A percentile compares a stretch with the other conserved stretches of the same genome.
Conservation (phyloP, 2,888 invertebrate species). For the Caenorhabditis imperialis region DNA sequence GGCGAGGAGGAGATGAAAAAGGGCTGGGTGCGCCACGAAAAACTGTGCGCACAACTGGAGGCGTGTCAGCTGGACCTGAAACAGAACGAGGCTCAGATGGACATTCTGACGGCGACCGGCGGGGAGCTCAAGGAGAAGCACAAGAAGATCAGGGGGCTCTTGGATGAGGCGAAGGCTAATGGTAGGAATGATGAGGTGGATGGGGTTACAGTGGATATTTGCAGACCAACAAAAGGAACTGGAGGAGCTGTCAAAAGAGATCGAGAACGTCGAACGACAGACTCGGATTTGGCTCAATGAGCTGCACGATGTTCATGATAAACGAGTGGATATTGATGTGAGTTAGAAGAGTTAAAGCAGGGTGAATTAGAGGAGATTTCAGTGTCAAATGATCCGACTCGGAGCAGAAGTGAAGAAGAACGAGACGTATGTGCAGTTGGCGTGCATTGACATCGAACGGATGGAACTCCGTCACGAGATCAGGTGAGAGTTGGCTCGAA, state of each 20-base stretch:
- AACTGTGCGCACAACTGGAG: slow-evolving; percentile 56
- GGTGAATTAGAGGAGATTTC: slow-evolving; percentile 14
- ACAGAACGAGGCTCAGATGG: slow-evolving; percentile 72
- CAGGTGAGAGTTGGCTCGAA: too few relatives aligned
- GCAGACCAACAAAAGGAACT: slow-evolving; percentile 50
- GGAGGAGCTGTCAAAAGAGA: slow-evolving; percentile 56
- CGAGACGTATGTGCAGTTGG: slow-evolving; percentile 73
- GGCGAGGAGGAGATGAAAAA: slow-evolving; percentile 62
- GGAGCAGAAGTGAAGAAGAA: slow-evolving; percentile 72
- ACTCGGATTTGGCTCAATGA: slow-evolving; percentile 74
- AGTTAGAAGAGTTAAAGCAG: neutral
- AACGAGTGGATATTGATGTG: slow-evolving; percentile 72
- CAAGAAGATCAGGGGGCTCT: slow-evolving; percentile 63
- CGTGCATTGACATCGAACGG: slow-evolving; percentile 73
- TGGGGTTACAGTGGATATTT: neutral
- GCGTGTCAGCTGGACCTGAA: slow-evolving; percentile 57
- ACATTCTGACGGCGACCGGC: slow-evolving; percentile 74
- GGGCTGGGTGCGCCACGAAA: slow-evolving; percentile 57
- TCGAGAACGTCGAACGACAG: slow-evolving; percentile 64
- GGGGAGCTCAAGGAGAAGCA: slow-evolving; percentile 68
- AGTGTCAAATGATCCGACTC: slow-evolving; percentile 72
- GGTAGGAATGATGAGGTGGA: slow-evolving; percentile 4
- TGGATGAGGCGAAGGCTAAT: slow-evolving; percentile 59
- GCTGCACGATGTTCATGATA: slow-evolving; percentile 73
- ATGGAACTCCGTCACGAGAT: slow-evolving; percentile 69